A percentile compares a stretch with the other conserved stretches of the same genome.
phyloP scores from a whole-genome alignment of 2,888 invertebrate species.

The Acleris holmiana region DNA sequence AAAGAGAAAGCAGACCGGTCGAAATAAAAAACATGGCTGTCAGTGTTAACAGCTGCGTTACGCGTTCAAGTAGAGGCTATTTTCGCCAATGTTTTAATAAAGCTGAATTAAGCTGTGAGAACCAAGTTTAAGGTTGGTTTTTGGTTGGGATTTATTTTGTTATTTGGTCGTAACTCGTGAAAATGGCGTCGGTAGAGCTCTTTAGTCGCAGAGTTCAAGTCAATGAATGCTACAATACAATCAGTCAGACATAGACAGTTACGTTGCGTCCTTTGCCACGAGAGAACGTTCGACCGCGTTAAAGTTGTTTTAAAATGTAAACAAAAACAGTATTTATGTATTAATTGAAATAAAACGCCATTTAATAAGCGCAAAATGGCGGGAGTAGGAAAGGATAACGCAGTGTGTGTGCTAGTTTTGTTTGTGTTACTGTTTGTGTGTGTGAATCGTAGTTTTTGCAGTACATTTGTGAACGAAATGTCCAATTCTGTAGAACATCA shows the following conservation, averaged over 20 bases:
- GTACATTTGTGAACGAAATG: slow-evolving; percentile 54
- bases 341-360: slow-evolving; percentile 51
- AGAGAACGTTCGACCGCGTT: slow-evolving; percentile 41
- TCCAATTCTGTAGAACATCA: slow-evolving; percentile 51
- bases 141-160: neutral
- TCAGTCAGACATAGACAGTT: slow-evolving; percentile 46
- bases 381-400: slow-evolving; percentile 48
- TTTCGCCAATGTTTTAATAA: neutral
- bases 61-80: slow-evolving; percentile 29
- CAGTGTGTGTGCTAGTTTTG: slow-evolving; percentile 52
- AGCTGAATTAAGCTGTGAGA: neutral
- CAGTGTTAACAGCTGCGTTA: slow-evolving; percentile 28
- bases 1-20: slow-evolving; percentile 25
- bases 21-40: slow-evolving; percentile 31
- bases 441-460: slow-evolving; percentile 50
- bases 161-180: neutral
- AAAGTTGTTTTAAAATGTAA: slow-evolving; percentile 64
- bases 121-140: neutral
- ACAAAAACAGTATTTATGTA: slow-evolving; percentile 53
- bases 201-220: slow-evolving; percentile 16
- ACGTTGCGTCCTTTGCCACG: slow-evolving; percentile 46
- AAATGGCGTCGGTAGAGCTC: slow-evolving; percentile 3
- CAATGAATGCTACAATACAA: slow-evolving; percentile 22
- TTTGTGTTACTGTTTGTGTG: slow-evolving; percentile 52
- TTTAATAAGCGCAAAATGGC: slow-evolving; percentile 48